These are phyloP conservation scores for Chelonus formosanus DNA, from an alignment of 2,888 invertebrate species.

Conservation along the genomic window DNA sequence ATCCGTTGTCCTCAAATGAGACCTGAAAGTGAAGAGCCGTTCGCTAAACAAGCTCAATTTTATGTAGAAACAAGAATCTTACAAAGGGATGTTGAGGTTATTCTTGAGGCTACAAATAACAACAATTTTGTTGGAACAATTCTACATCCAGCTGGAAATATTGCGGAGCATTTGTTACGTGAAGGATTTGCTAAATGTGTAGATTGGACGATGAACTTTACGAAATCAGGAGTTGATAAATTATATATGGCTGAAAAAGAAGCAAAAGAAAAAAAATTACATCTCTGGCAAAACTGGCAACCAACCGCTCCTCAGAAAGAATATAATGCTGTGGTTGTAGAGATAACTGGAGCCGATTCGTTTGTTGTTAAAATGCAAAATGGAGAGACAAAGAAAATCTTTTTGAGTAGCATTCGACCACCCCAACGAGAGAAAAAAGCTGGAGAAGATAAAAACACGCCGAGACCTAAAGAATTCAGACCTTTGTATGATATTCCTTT, in stretches of 20 bases:
- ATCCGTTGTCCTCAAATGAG: slow-evolving; percentile 78
- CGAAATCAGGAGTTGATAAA: slow-evolving; percentile 82
- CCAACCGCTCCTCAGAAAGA: slow-evolving; percentile 80
- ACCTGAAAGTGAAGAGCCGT: slow-evolving; percentile 77
- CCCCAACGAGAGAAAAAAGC: slow-evolving; percentile 81
- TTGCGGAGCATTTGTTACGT: slow-evolving; percentile 88
- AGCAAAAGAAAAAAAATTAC: slow-evolving; percentile 86
- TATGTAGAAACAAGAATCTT: slow-evolving; percentile 92
- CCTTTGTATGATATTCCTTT: slow-evolving; percentile 98
- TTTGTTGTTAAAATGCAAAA: slow-evolving; percentile 84
- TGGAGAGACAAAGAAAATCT: slow-evolving; percentile 87
- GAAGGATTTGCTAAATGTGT: slow-evolving; percentile 95
- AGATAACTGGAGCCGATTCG: slow-evolving; percentile 95
- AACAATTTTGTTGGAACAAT: slow-evolving; percentile 94
- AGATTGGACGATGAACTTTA: slow-evolving; percentile 89
- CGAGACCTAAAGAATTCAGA: slow-evolving; percentile 79
- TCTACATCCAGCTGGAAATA: slow-evolving; percentile 86
- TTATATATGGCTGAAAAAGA: slow-evolving; percentile 83
- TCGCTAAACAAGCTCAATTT: slow-evolving; percentile 91
- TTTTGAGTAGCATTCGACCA: slow-evolving; percentile 94
- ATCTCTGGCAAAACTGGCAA: slow-evolving; percentile 93
- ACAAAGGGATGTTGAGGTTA: slow-evolving; percentile 89
- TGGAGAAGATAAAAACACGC: slow-evolving; percentile 73
- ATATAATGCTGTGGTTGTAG: slow-evolving; percentile 83
- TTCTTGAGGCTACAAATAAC: slow-evolving; percentile 92